These are phyloP conservation scores for Phalacrocorax brasilianus DNA, from an alignment of 2,113 vertebrate species.

Conservation along the genomic window DNA sequence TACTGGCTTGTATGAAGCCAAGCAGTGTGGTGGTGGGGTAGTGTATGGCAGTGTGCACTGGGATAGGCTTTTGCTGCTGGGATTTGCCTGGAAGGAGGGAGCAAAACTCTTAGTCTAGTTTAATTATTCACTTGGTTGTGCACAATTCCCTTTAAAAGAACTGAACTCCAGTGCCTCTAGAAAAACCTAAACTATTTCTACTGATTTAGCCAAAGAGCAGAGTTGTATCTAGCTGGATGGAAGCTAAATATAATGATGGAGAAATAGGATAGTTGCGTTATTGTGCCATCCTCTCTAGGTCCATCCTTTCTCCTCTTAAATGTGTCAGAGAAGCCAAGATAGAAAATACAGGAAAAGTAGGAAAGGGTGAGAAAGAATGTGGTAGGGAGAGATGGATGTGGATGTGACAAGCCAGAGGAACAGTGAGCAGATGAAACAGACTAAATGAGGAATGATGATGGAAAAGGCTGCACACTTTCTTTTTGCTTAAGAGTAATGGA, in stretches of 20 bases:
- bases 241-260: not conserved
- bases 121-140: not conserved
- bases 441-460: not conserved
- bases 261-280: not conserved
- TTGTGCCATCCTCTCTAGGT: not conserved
- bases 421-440: not conserved
- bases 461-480: not conserved
- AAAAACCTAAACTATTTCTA: not conserved
- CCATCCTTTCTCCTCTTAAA: not conserved
- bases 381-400: not conserved
- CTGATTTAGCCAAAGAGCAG: not conserved
- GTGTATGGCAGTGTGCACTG: not conserved
- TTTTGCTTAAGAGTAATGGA: not conserved
- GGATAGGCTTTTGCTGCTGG: not conserved
- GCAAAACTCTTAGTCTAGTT: not conserved
- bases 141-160: not conserved
- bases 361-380: not conserved
- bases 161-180: not conserved
- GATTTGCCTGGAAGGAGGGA: not conserved
- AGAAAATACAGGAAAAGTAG: not conserved
- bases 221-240: not conserved
- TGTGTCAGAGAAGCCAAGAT: not conserved
- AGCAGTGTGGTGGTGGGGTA: not conserved
- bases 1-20: not conserved
- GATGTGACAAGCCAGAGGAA: not conserved